phyloP scores from a whole-genome alignment of 1,140 invertebrate species.

The Drosophila hydei region DNA sequence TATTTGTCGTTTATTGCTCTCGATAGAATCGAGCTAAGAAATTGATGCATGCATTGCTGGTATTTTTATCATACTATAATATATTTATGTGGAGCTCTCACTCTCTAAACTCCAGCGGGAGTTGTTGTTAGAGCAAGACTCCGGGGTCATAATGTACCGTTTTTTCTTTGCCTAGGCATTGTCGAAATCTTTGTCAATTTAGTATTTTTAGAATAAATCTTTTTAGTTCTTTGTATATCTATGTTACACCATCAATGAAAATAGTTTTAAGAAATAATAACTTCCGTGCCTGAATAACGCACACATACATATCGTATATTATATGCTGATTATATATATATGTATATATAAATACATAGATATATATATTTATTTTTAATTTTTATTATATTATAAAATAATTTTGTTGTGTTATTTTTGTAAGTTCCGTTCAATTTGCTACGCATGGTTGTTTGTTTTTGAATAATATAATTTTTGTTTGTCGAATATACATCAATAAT shows the following conservation, averaged over 20 bases:
- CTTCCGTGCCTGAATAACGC: conserved; percentile 33
- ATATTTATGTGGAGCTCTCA: background rate
- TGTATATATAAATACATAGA: conserved; percentile 47
- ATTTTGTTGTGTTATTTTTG: conserved; percentile 50
- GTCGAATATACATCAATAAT: conserved; percentile 72
- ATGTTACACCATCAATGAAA: conserved; percentile 80
- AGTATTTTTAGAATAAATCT: background rate
- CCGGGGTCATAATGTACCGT: conserved; percentile 31
- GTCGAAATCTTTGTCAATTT: background rate
- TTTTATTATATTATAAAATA: conserved; percentile 10
- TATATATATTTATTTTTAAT: conserved; percentile 7
- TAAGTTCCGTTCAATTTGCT: conserved; percentile 74
- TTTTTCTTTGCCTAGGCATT: background rate
- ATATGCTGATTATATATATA: conserved; percentile 17
- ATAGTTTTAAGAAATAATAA: conserved; percentile 55
- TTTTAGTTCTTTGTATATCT: conserved; percentile 66
- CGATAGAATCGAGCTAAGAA: background rate
- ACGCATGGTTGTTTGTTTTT: conserved; percentile 76
- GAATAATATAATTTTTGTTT: conserved; percentile 56
- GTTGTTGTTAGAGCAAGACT: conserved; percentile 1
- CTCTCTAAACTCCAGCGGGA: conserved; percentile 10
- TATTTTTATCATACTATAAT: conserved; percentile 22
- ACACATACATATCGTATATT: conserved; percentile 23
- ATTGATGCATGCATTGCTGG: conserved; percentile 14
- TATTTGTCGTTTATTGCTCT: background rate